Evolutionary conservation across 2,888 invertebrate species (phyloP), one percentile per base, ranked within the genome.

Genomic region (Drosophila incognita): DNA sequence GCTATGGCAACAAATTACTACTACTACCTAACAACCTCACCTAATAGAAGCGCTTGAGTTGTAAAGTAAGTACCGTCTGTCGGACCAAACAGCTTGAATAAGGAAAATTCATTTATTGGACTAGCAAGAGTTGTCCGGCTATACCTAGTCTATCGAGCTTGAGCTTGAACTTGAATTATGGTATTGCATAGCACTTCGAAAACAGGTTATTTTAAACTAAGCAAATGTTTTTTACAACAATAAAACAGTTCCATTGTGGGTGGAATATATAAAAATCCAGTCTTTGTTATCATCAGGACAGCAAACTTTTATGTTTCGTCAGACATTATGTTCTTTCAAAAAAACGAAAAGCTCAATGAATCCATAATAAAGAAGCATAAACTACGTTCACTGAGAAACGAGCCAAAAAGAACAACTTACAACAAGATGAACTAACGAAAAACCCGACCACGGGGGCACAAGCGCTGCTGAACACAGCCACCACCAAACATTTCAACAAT

Each of bases 401-500:
- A 21, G 29, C 36, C 60, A 46, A 65, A 62, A 38, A 36, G 7
- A 48, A 68, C 64, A 48, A 70, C 67, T 74, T 61, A 61, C 61
- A 74, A 64, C 67, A 70, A 76, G 74, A 67, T 74, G 29, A 75
- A 64, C 40, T 62, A 71, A 79, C 69, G 46, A 59, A 52, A 71
- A 75, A 56, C 31, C 49, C 42, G 61, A 65, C 76, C 68, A 71
- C 61, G 38, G 46, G 60, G 62, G 46, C 63, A 67, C 75, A 70
- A 70, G 46, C 60, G 21, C 48, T 21, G 27, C 35, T n/a, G 31
- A 38, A 36, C 51, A 63, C 67, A 60, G 58, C 76, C 63, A 65
- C 61, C 66, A 65, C 70, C 75, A 78, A 70, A 62, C 67, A 70
- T 79, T 79, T 74, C 53, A 79, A 78, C 71, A 71, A 79, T 62